Evolutionary conservation across 2,797 vertebrate genomes (phyloP), one percentile per base, ranked within the genome.

Genomic region (Hemitrygon akajei): DNA sequence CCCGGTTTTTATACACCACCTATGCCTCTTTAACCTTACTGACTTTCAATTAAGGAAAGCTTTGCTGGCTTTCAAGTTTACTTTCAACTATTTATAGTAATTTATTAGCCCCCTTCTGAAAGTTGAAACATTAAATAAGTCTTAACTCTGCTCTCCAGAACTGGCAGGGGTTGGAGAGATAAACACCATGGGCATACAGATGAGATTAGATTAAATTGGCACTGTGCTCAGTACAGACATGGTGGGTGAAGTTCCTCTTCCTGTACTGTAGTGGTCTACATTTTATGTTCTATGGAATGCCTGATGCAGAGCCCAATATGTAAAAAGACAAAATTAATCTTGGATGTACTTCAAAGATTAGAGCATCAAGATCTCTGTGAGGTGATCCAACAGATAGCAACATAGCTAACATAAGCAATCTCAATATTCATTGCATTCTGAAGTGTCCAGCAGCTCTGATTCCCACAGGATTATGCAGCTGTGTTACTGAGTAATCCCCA

Each of bases 401-500:
- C 27, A 37, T 69, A 89, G 66, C 69, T 69, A 63, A 89, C 66
- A 34, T 69, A 34, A 89, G n/a, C 86, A 89, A 66, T 63, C 69
- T 89, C 18, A 37, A 37, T 63, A 37, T 89, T 89, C 63, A 37
- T 89, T 34, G 2, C 69, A 20, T 63, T 89, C 60, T 63, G 60
- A 89, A 89, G 37, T 60, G 18, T 34, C n/a, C 63, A 69, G 60
- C 86, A 89, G 86, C 63, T 66, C 60, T 37, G 22, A 18, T n/a
- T 69, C n/a, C 7, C 34, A 10, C 86, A 89, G 86, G 86, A 69
- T 89, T 37, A 22, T 89, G 60, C 86, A 89, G 86, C 86, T 89
- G 86, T 69, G 63, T 69, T 22, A 89, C 63, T 69, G 86, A 89
- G 69, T 89, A 89, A 89, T 89, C 66, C 34, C 86, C 60, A 89